These are phyloP conservation scores for Mystacornis crossleyi DNA, from an alignment of 2,113 vertebrate genomes.

Conservation along the genomic window DNA sequence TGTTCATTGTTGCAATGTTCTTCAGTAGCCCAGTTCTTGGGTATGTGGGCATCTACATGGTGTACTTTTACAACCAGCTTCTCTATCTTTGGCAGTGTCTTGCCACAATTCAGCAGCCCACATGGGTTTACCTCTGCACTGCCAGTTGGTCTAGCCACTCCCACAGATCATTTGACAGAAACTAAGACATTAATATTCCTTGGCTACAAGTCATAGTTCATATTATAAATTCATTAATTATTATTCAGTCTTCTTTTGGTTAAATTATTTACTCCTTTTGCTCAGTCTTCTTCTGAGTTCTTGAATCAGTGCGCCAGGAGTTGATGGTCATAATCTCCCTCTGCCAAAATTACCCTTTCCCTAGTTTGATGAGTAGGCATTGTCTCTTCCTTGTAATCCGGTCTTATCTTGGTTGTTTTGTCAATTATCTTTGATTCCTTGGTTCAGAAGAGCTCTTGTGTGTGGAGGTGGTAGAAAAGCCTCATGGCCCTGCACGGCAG, in stretches of 20 bases:
- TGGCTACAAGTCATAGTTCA: background rate
- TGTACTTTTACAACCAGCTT: background rate
- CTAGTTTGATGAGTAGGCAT: background rate
- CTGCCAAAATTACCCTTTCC: background rate
- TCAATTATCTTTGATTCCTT: background rate
- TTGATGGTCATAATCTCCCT: background rate
- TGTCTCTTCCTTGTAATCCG: background rate
- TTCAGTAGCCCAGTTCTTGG: background rate
- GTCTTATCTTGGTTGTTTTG: background rate
- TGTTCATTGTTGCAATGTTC: background rate
- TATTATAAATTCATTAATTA: background rate
- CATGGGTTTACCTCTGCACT: background rate
- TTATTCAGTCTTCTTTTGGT: background rate
- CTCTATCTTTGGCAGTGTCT: background rate
- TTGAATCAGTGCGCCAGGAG: fast-evolving
- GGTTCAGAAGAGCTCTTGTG: background rate
- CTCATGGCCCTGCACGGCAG: background rate
- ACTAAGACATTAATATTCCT: background rate
- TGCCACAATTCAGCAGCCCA: background rate
- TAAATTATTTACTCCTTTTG: background rate
- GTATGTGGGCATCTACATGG: background rate
- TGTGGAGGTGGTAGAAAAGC: background rate
- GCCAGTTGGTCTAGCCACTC: background rate
- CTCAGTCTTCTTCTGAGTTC: background rate
- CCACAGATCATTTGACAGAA: background rate